Conservation (phyloP, 2,113 vertebrate species). For the Odocoileus hemionus region DNA sequence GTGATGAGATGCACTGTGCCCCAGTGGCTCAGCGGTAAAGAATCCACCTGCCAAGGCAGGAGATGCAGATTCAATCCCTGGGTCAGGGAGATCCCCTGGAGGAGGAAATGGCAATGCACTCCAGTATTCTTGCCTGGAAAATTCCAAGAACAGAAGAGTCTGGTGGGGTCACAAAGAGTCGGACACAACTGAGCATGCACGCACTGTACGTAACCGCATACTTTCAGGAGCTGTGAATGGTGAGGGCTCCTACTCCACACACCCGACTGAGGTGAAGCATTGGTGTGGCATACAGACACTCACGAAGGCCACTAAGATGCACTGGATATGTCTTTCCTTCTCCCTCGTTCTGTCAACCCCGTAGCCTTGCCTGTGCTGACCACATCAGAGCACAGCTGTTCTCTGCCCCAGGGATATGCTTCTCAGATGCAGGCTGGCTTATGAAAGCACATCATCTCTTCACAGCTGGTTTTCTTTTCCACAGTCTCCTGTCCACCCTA, state of each 20-base stretch:
- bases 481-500: neutral
- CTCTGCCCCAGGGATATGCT: neutral
- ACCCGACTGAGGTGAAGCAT: neutral
- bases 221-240: neutral
- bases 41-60: neutral
- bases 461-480: neutral
- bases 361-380: neutral
- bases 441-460: neutral
- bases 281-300: neutral
- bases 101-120: neutral
- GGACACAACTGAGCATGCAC: neutral
- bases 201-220: rapidly evolving
- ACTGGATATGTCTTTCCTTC: neutral
- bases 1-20: neutral
- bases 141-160: neutral
- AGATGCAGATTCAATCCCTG: neutral
- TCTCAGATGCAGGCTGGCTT: neutral
- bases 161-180: neutral
- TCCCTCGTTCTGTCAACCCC: neutral
- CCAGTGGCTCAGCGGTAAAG: neutral
- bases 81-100: neutral
- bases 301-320: neutral
- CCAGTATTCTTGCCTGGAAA: neutral
- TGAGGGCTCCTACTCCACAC: neutral
- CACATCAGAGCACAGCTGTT: neutral